Conservation (phyloP, 2,888 invertebrate species). For the Alentia gelatinosa region DNA sequence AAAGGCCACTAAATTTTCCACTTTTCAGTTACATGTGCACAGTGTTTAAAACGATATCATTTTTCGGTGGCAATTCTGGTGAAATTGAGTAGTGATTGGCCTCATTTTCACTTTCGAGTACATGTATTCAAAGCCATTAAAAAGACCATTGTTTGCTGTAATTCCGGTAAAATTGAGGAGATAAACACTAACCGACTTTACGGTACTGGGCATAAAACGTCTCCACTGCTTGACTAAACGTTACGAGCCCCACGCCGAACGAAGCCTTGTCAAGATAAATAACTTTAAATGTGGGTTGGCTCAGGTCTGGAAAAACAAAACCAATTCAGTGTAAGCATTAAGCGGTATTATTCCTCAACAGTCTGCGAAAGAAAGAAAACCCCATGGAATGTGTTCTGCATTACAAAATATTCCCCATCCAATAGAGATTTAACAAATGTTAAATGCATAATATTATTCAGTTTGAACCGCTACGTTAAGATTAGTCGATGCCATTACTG, state of each 20-base stretch:
- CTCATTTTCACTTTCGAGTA: background rate
- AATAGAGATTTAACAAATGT: background rate
- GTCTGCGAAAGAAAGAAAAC: background rate
- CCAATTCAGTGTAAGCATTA: background rate
- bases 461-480: background rate
- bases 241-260: slow-evolving; percentile 55
- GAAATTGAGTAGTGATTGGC: background rate
- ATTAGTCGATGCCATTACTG: background rate
- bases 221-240: slow-evolving; percentile 53
- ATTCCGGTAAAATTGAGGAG: background rate
- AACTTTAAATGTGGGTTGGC: slow-evolving; percentile 59
- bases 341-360: background rate
- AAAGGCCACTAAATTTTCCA: background rate
- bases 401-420: background rate
- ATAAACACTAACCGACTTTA: slow-evolving; percentile 37
- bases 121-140: background rate
- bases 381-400: background rate
- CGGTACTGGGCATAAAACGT: slow-evolving; percentile 57
- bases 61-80: no score
- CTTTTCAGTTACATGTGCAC: background rate
- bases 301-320: slow-evolving; percentile 54
- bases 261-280: slow-evolving; percentile 48
- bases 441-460: background rate
- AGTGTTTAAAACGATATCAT: background rate
- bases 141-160: background rate